A percentile compares a stretch with the other conserved stretches of the same genome.
phyloP scores from a whole-genome alignment of 2,888 invertebrate genomes.

The Philonicus albiceps region DNA sequence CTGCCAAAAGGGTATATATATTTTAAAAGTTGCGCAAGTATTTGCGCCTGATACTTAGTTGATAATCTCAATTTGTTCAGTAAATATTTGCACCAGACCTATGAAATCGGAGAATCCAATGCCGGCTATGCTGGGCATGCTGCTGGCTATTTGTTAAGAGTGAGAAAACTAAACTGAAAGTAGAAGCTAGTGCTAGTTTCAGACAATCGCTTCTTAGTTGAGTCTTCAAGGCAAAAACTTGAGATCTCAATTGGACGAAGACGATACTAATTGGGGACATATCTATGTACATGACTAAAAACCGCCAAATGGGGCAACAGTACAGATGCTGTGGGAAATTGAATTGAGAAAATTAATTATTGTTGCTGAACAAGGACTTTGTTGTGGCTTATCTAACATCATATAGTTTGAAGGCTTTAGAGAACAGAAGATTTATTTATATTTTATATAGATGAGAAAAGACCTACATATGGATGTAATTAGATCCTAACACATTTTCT shows the following conservation, averaged over 20 bases:
- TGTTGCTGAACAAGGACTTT: not conserved
- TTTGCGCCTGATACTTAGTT: not conserved
- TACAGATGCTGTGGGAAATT: not conserved
- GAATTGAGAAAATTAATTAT: not conserved
- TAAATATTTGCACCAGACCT: not conserved
- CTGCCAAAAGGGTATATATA: not conserved
- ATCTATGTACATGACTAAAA: not conserved
- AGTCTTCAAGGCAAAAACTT: not conserved
- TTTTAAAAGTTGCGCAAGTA: not conserved
- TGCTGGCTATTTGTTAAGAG: not conserved
- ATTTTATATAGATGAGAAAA: not conserved
- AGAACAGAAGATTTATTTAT: not conserved
- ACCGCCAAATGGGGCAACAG: not conserved
- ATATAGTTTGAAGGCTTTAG: not conserved
- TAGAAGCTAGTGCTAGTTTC: not conserved
- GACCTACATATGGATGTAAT: not conserved
- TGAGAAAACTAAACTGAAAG: not conserved
- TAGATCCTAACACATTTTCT: not conserved
- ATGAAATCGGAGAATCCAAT: not conserved
- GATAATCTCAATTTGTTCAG: not conserved
- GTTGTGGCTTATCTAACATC: not conserved
- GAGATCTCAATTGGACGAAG: not conserved
- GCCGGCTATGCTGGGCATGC: not conserved
- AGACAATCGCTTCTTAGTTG: not conserved
- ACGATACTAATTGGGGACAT: not conserved